Evolutionary conservation across 2,888 invertebrate genomes (phyloP).

Genomic region (Caenorhabditis drosophilae): DNA sequence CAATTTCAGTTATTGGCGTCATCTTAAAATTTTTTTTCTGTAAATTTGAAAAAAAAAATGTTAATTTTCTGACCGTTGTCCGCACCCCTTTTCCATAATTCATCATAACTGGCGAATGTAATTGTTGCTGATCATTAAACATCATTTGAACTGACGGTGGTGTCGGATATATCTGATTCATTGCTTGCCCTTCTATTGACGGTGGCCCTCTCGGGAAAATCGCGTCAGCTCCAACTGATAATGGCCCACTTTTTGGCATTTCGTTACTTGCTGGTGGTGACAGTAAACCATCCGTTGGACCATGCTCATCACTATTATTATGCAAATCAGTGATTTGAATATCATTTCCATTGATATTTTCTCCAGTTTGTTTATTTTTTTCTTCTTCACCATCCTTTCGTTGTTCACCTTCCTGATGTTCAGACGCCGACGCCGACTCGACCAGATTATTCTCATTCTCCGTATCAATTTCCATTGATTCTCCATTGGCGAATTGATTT

Average conservation of each 20-base stretch:
- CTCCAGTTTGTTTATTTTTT: neutral
- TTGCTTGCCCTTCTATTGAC: slow-evolving; percentile 40
- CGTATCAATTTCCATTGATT: slow-evolving; percentile 8
- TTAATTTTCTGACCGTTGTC: no score
- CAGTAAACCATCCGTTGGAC: slow-evolving; percentile 41
- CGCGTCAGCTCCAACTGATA: slow-evolving; percentile 28
- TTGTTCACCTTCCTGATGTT: no score
- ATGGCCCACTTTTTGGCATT: slow-evolving; percentile 37
- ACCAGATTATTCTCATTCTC: no score
- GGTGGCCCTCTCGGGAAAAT: slow-evolving; percentile 26
- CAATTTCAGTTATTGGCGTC: slow-evolving; percentile 4
- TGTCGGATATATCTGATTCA: slow-evolving; percentile 66
- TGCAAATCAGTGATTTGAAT: no score
- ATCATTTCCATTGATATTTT: slow-evolving; percentile 2
- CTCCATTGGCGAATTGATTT: slow-evolving; percentile 10
- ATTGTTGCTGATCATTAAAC: slow-evolving; percentile 13
- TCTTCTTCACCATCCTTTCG: neutral
- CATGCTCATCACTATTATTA: slow-evolving; percentile 19
- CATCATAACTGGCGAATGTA: slow-evolving; percentile 21
- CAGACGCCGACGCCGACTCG: no score
- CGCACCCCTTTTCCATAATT: no score
- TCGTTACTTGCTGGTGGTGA: slow-evolving; percentile 66
- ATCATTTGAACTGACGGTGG: slow-evolving; percentile 60
- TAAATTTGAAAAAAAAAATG: no score
- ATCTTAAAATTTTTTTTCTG: slow-evolving; percentile 3